These are phyloP conservation scores for Lepidostoma basale DNA, from an alignment of 1,140 invertebrate genomes.

Conservation along the genomic window DNA sequence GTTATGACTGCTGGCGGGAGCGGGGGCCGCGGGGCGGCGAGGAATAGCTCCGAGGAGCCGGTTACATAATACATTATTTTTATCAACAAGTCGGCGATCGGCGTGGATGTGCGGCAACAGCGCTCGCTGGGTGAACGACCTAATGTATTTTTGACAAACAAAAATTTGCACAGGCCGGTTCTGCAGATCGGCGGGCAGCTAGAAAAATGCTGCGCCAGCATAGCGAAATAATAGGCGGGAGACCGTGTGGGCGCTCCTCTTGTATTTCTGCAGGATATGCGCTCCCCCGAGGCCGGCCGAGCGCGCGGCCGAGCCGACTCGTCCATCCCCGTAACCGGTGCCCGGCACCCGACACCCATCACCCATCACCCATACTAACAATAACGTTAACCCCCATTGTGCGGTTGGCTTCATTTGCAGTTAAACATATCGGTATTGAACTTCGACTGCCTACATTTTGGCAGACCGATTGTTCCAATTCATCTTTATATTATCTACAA, in stretches of 20 bases:
- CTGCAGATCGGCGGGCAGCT: conserved; percentile 32
- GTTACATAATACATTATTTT: conserved; percentile 46
- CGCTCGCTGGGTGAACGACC: conserved; percentile 43
- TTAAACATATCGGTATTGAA: no score
- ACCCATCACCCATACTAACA: neutral
- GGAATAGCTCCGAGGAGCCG: conserved; percentile 29
- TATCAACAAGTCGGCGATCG: conserved; percentile 43
- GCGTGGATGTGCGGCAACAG: conserved; percentile 38
- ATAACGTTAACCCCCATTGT: no score
- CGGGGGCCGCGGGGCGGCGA: neutral
- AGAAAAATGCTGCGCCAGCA: conserved; percentile 38
- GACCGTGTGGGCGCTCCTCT: conserved; percentile 33
- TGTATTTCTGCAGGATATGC: conserved; percentile 20
- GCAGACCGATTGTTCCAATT: no score
- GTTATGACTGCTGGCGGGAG: conserved; percentile 27
- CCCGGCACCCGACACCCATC: neutral
- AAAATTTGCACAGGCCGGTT: conserved; percentile 38
- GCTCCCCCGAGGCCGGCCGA: neutral
- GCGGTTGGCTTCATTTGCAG: no score
- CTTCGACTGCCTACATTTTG: no score
- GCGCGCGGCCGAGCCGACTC: no score
- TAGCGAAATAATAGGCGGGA: conserved; percentile 36
- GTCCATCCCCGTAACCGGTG: neutral
- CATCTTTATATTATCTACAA: no score
- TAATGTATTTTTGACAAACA: conserved; percentile 43